Percentiles rank a stretch among this genome's conserved stretches.
phyloP scores from a whole-genome alignment of 1,140 invertebrate genomes.

The Sycophaga agraensis region DNA sequence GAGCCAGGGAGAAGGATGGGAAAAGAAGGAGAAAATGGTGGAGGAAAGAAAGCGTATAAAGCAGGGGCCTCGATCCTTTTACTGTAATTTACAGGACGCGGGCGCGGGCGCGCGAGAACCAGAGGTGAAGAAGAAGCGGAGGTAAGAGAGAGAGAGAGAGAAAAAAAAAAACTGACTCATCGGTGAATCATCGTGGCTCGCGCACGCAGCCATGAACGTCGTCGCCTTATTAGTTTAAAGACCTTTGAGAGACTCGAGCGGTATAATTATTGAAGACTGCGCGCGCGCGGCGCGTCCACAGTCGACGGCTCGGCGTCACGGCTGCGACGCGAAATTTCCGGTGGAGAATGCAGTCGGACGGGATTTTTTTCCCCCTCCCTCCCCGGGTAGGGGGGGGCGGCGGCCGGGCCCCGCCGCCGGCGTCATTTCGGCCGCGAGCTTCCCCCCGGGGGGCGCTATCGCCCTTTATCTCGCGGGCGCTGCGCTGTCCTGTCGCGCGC shows the following conservation, averaged over 20 bases:
- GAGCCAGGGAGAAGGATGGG: not conserved
- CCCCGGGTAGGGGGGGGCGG: not conserved
- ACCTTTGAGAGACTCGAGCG: constrained; percentile 22
- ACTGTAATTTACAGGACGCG: constrained; percentile 8
- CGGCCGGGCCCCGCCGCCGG: too few species aligned
- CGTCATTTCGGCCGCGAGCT: too few species aligned
- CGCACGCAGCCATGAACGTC: constrained; percentile 4
- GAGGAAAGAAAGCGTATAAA: not conserved
- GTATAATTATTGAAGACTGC: constrained; percentile 24
- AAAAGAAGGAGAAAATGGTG: not conserved
- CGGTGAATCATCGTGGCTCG: constrained; percentile 15
- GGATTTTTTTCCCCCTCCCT: not conserved
- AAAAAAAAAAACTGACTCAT: constrained; percentile 22
- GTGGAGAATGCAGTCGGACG: constrained; percentile 5
- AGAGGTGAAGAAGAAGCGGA: not conserved
- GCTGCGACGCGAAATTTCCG: constrained; percentile 1
- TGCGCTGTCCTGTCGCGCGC: not conserved
- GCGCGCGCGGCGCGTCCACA: not conserved
- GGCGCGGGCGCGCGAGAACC: constrained; percentile 5
- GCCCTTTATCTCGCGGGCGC: too few species aligned
- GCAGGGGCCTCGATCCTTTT: not conserved
- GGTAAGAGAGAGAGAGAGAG: not conserved
- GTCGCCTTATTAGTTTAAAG: constrained; percentile 30
- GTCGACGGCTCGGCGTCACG: not conserved
- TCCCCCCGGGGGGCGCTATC: too few species aligned